These are phyloP conservation scores for Leucozona laternaria DNA, from an alignment of 2,888 invertebrate genomes.

Conservation along the genomic window DNA sequence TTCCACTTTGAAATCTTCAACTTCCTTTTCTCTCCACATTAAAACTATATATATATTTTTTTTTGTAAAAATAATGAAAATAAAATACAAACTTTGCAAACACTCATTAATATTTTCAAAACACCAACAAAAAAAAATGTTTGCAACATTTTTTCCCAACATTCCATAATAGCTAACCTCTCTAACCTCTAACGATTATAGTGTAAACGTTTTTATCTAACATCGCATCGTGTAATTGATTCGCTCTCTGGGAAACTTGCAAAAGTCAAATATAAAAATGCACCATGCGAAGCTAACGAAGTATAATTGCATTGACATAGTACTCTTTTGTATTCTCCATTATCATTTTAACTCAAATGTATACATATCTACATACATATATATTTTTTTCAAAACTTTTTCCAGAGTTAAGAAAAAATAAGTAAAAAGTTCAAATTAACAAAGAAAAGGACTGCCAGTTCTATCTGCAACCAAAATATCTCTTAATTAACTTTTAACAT, in stretches of 20 bases:
- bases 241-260: constrained; percentile 18
- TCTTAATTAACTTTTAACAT: constrained; percentile 76
- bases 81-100: not conserved
- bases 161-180: not conserved
- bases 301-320: constrained; percentile 66
- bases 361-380: not conserved
- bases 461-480: constrained; percentile 62
- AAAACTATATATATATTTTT: no score
- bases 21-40: no score
- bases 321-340: constrained; percentile 42
- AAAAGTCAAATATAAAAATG: constrained; percentile 49
- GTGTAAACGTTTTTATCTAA: constrained; percentile 42
- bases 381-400: constrained; percentile 37
- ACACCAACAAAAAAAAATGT: not conserved
- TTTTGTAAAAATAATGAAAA: not conserved
- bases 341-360: constrained; percentile 29
- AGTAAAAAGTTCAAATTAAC: constrained; percentile 51
- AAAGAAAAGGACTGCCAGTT: constrained; percentile 47
- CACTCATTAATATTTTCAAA: not conserved
- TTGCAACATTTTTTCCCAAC: not conserved
- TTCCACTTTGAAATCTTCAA: not conserved
- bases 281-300: constrained; percentile 20
- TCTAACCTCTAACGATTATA: constrained; percentile 19
- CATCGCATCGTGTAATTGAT: constrained; percentile 45
- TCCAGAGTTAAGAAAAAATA: constrained; percentile 25